phyloP scores from a whole-genome alignment of 2,113 vertebrate species.

The Lophotis ruficrista region DNA sequence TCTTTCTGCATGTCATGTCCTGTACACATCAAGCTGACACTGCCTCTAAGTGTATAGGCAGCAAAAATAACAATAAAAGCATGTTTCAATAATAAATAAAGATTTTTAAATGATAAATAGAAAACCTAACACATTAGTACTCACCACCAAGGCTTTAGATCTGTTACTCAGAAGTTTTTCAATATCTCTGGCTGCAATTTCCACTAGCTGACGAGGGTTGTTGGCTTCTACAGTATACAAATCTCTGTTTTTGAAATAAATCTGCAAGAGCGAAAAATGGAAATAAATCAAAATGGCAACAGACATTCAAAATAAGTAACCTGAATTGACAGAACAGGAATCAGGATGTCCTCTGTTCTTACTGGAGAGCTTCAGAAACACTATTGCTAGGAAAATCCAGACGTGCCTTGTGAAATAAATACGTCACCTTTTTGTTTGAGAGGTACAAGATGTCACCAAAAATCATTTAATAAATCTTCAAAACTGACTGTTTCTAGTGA shows the following conservation, averaged over 20 bases:
- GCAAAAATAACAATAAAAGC: neutral
- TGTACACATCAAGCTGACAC: neutral
- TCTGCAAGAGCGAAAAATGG: constrained; percentile 73
- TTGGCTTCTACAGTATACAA: constrained; percentile 91
- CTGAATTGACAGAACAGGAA: neutral
- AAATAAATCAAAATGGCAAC: neutral
- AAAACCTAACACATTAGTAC: constrained; percentile 19
- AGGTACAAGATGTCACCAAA: neutral
- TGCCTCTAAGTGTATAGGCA: neutral
- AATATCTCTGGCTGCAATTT: constrained; percentile 91
- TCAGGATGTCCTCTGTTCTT: neutral
- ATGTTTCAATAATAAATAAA: neutral
- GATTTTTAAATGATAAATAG: neutral
- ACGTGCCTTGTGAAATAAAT: neutral
- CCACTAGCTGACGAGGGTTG: constrained; percentile 91
- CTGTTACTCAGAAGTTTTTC: constrained; percentile 93
- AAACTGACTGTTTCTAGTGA: neutral
- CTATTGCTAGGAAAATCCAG: neutral
- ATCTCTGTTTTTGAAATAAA: constrained; percentile 84
- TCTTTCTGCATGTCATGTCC: neutral
- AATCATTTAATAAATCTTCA: neutral
- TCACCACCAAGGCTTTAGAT: constrained; percentile 92
- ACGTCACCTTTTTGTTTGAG: neutral
- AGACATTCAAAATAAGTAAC: neutral
- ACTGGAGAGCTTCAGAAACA: neutral